Evolutionary conservation across 2,888 invertebrate species (phyloP), one percentile per base, ranked within the genome.

Genomic region (Melanchra persicariae): DNA sequence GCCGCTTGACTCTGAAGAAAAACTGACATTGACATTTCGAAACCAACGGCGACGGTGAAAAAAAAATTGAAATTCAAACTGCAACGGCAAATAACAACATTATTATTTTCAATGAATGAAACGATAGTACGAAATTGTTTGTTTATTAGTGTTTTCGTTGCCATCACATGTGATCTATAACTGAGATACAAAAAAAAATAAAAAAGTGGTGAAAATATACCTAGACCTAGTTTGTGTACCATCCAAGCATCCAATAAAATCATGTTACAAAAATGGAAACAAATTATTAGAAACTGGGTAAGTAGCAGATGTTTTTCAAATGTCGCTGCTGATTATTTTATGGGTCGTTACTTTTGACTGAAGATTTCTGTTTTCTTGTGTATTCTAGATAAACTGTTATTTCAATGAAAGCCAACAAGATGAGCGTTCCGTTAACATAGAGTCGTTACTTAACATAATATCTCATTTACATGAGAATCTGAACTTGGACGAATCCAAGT

Each of bases 331-430:
- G 49, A 61, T 54, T 49, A 43, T 63, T 71, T 49, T 26, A 57
- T 67, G 30, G 45, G 61, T 63, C 22, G 15, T 59, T 45, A 47
- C 26, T 55, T 24, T 30, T 45, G 15, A 2, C 1, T 51, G 17
- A 7, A 34, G 0, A 19, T 34, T 22, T 17, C 17, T 49, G 2
- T 57, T 64, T 45, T 64, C 15, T 54, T 65, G 0, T 74, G 17
- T 61, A 30, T 84, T 85, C 15, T 90, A 96, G 96, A 92, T 96
- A 76, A 96, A 96, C 81, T 96, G 96, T 85, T 95, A 95, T 80
- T 93, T 92, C 77, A 90, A 87, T 69, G 90, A 92, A 82, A 86
- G 74, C 49, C 85, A 83, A 37, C 86, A 88, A 78, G 86, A 87
- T 79, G 88, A 89, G 37, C 83, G 87, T 58, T 81, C 81, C 70